Conservation (phyloP, 2,888 invertebrate species). For the Clanis bilineata region DNA sequence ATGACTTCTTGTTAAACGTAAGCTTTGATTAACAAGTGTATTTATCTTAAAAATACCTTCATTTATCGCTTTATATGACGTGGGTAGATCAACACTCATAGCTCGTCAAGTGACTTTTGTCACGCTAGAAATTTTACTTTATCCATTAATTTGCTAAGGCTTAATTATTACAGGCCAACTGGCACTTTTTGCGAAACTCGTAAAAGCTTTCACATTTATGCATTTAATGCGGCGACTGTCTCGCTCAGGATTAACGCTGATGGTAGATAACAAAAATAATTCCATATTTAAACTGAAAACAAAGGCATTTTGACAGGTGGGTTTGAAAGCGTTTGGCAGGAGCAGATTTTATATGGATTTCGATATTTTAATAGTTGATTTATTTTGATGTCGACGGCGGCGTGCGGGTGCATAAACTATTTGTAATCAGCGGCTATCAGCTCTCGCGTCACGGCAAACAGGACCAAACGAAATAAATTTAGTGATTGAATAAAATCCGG, state of each 20-base stretch:
- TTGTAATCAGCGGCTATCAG: slow-evolving; percentile 12
- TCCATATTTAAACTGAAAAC: slow-evolving; percentile 29
- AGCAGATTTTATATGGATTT: slow-evolving; percentile 32
- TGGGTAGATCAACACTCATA: not conserved
- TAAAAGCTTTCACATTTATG: slow-evolving; percentile 44
- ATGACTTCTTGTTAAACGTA: slow-evolving; percentile 34
- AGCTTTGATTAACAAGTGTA: not conserved
- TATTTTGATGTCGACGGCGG: slow-evolving; percentile 15
- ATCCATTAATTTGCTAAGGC: not conserved
- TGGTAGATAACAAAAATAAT: slow-evolving; percentile 36
- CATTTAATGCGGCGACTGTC: slow-evolving; percentile 38
- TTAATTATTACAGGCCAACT: slow-evolving; percentile 15
- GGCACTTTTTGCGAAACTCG: slow-evolving; percentile 32
- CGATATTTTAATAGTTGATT: slow-evolving; percentile 28
- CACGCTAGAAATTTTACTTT: not conserved
- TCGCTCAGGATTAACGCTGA: slow-evolving; percentile 26
- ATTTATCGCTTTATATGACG: not conserved
- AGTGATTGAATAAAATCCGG: slow-evolving; percentile 8
- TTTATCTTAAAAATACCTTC: not conserved
- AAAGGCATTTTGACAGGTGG: slow-evolving; percentile 31
- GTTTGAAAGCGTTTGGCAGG: slow-evolving; percentile 32
- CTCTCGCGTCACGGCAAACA: not conserved
- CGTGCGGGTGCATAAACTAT: slow-evolving; percentile 25
- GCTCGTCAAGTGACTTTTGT: not conserved
- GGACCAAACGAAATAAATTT: slow-evolving; percentile 7